phyloP scores from a whole-genome alignment of 2,888 invertebrate species.

The Lasioglossum oenotherae region DNA sequence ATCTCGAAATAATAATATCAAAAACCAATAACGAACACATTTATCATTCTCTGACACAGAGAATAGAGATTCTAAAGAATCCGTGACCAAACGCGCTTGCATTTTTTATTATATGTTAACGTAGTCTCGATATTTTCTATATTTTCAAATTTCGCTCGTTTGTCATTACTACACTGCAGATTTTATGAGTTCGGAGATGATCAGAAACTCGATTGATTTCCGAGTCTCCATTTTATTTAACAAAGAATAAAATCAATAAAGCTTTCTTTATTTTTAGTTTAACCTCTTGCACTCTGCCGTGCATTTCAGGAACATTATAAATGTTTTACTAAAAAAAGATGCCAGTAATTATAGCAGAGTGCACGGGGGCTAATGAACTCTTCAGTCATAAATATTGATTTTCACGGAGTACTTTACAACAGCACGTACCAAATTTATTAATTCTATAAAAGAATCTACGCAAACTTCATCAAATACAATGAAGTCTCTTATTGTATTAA shows the following conservation, averaged over 20 bases:
- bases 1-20: not conserved
- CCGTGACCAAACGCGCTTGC: constrained; percentile 62
- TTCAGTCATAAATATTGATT: not conserved
- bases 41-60: not conserved
- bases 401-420: not conserved
- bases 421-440: not conserved
- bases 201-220: not conserved
- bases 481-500: not conserved
- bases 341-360: not conserved
- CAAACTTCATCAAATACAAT: too few species aligned
- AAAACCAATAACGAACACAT: not conserved
- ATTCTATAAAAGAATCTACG: not conserved
- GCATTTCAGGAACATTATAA: not conserved
- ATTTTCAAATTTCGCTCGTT: constrained; percentile 59
- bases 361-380: not conserved
- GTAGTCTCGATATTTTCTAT: constrained; percentile 57
- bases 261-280: not conserved
- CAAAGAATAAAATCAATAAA: not conserved
- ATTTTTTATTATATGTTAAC: constrained; percentile 43
- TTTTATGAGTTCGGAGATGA: not conserved
- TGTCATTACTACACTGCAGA: constrained; percentile 49
- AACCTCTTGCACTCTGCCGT: not conserved
- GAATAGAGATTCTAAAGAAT: constrained; percentile 2
- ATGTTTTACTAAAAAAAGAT: not conserved
- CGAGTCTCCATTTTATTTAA: not conserved